Conservation (phyloP, 2,888 invertebrate genomes). For the Pelosia muscerda region DNA sequence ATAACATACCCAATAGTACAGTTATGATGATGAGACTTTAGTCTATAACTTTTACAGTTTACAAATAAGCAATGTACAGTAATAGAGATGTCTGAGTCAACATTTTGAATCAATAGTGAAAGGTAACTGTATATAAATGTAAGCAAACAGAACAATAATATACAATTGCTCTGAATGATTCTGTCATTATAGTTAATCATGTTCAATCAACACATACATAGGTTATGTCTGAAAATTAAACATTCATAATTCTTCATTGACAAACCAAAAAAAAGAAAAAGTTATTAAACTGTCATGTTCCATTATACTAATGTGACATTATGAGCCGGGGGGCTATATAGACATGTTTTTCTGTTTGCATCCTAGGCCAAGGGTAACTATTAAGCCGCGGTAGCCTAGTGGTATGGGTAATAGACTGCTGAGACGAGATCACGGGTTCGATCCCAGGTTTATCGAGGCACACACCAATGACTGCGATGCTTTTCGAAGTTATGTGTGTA, state of each 20-base stretch:
- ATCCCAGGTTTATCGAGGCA: too few species aligned
- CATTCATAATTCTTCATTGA: neutral
- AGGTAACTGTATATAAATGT: constrained; percentile 17
- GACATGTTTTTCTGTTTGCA: too few species aligned
- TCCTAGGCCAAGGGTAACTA: too few species aligned
- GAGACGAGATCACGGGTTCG: too few species aligned
- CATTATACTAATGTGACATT: too few species aligned
- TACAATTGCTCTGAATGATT: neutral
- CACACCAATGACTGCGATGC: too few species aligned
- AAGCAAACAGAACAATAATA: constrained; percentile 6
- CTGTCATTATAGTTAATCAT: neutral
- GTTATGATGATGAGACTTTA: neutral
- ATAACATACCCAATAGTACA: constrained; percentile 3
- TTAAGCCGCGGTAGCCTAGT: too few species aligned
- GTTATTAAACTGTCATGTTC: too few species aligned
- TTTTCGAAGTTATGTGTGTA: too few species aligned
- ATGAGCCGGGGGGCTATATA: too few species aligned
- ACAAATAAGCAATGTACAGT: constrained; percentile 16
- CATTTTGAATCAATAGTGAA: constrained; percentile 28
- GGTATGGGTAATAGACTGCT: too few species aligned
- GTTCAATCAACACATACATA: neutral
- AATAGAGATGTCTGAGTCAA: constrained; percentile 13
- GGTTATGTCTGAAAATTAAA: neutral
- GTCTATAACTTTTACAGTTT: constrained; percentile 4
- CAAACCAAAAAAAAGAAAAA: too few species aligned